Base-by-base conservation (phyloP, 2,113 vertebrate genomes). In the Ameiurus melas region DNA sequence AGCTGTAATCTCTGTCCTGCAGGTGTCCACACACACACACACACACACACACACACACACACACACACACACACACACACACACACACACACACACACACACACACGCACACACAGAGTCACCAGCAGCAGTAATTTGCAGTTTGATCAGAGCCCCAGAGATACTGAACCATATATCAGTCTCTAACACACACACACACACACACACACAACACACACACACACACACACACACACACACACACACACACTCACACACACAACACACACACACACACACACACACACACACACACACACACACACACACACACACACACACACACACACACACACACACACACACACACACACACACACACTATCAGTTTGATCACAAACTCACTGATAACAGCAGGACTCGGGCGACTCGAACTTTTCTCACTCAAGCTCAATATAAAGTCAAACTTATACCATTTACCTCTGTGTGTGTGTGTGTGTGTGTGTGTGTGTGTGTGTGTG, bases 181-280 rank as follows among this genome's bases (percentile, higher is more conserved):
- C 91, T 91, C 84, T 47, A 70, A 71, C 79, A 57, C 80, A 43
- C 62, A 85, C n/a, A n/a, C n/a, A n/a, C n/a, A n/a, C n/a, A n/a
- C n/a, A n/a, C n/a, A n/a, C n/a, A n/a, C n/a, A n/a, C n/a, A n/a
- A 84, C 64, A 60, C 25, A 79, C 60, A 39, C 39, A 39, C 39
- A 39, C 9, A 17, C 51, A 16, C 30, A 22, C 22, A 85, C 36
- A 71, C 68, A 85, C 73, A 85, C 80, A 75, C 55, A 71, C 51
- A 82, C 62, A 75, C 51, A 60, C 30, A 55, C 8, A 68, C 51
- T n/a, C n/a, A n/a, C n/a, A n/a, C n/a, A n/a, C n/a, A n/a, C n/a
- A n/a, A 81, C 27, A 30, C 64, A 57, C 22, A 62, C 77, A 64
- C 60, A 58, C 47, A 30, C 75, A 70, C 36, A 86, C 77, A 86